phyloP scores from a whole-genome alignment of 53 echinoderm and acorn worm species.

The Antedon mediterranea region DNA sequence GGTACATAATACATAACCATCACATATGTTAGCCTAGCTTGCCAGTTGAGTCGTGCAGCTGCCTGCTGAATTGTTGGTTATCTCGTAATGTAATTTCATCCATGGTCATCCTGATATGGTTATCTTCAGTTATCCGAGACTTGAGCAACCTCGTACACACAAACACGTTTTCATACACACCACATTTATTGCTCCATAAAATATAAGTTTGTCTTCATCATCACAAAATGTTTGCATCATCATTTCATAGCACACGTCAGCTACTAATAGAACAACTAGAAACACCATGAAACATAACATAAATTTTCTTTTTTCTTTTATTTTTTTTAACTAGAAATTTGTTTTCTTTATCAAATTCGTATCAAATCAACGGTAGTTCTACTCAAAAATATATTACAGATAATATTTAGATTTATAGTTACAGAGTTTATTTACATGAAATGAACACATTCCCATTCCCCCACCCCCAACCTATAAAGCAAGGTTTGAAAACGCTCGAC shows the following conservation, averaged over 20 bases:
- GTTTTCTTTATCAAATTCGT: conserved; percentile 14
- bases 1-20: background rate
- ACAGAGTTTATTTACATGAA: background rate
- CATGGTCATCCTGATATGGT: too few relatives aligned
- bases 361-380: conserved; percentile 39
- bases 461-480: background rate
- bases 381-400: conserved; percentile 29
- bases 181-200: too few relatives aligned
- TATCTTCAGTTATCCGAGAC: too few relatives aligned
- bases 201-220: too few relatives aligned
- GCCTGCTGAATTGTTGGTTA: background rate
- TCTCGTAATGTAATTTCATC: too few relatives aligned
- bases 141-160: too few relatives aligned
- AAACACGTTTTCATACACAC: too few relatives aligned
- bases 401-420: background rate
- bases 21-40: background rate
- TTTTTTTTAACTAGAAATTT: background rate
- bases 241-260: too few relatives aligned
- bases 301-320: background rate
- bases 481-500: background rate
- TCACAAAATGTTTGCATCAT: too few relatives aligned
- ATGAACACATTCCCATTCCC: background rate
- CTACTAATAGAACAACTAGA: background rate
- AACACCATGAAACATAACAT: background rate
- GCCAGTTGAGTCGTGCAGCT: background rate